These are phyloP conservation scores for Anser cygnoides DNA, from an alignment of 2,113 vertebrate species.

Conservation along the genomic window DNA sequence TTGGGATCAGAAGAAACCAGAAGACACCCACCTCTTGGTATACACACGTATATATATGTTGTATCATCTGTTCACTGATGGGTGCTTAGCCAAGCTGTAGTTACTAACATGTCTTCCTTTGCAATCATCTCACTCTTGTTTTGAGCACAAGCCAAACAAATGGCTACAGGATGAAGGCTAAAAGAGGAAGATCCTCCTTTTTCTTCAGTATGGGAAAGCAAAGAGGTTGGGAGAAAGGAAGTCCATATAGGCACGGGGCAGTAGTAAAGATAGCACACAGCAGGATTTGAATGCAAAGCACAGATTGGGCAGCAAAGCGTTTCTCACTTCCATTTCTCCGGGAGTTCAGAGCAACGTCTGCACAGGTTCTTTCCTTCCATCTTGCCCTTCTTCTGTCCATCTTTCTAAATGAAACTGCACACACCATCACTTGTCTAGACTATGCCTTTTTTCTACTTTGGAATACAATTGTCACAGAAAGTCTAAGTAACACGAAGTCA, in stretches of 20 bases:
- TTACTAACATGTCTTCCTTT: background rate
- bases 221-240: background rate
- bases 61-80: fast-evolving
- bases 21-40: background rate
- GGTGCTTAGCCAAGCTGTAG: background rate
- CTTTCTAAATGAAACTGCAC: background rate
- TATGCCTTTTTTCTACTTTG: background rate
- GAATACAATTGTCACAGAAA: background rate
- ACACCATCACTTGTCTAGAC: background rate
- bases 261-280: background rate
- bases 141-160: background rate
- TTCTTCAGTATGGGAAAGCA: background rate
- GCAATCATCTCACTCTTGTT: background rate
- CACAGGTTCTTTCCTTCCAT: background rate
- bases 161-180: background rate
- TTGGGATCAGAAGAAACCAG: background rate
- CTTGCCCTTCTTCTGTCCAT: background rate
- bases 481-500: background rate
- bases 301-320: background rate
- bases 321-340: background rate
- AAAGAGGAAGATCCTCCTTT: background rate
- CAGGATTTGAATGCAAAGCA: background rate
- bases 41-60: background rate
- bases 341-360: background rate
- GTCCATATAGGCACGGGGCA: background rate